These are phyloP conservation scores for Acyrthosiphon pisum DNA, from an alignment of 1,140 invertebrate species.

Conservation along the genomic window DNA sequence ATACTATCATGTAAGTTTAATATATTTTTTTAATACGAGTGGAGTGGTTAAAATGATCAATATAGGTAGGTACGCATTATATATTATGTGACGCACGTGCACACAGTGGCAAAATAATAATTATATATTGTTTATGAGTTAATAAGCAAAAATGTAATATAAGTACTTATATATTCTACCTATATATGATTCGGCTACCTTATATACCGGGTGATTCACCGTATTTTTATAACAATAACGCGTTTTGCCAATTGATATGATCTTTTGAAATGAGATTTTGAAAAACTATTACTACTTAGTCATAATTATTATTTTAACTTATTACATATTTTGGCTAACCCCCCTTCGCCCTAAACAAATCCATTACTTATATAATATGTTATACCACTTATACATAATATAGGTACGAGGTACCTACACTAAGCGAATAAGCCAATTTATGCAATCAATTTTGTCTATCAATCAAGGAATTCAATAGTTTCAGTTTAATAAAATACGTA, in stretches of 20 bases:
- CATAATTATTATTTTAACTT: background rate
- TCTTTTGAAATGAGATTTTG: background rate
- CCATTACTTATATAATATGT: no score
- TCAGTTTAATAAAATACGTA: background rate
- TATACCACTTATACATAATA: no score
- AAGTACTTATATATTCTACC: background rate
- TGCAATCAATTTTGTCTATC: background rate
- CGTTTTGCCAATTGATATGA: background rate
- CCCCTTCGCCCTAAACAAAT: no score
- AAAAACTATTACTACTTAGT: background rate
- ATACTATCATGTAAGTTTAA: background rate
- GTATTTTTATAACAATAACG: background rate
- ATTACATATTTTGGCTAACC: background rate
- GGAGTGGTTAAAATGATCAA: background rate
- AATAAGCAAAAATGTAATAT: background rate
- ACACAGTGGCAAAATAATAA: background rate
- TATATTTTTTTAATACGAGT: background rate
- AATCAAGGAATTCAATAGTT: background rate
- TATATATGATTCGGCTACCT: background rate
- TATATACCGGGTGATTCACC: background rate
- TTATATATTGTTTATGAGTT: background rate
- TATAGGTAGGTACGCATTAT: background rate
- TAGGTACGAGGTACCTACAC: no score
- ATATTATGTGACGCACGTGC: background rate
- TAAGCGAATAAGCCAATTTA: no score